A percentile compares a stretch with the other conserved stretches of the same genome.
Conservation (phyloP, 2,113 vertebrate species). For the rat (Rattus norvegicus) region GRCr8 NC_086020.1:206408001-206408500, state of each 20-base stretch:
- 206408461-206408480: neutral
- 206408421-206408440: neutral
- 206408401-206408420: neutral
- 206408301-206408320: neutral
- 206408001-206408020: too few relatives aligned
- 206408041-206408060: too few relatives aligned
- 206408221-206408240: neutral
- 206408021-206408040: too few relatives aligned
- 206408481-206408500: neutral
- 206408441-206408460: neutral
- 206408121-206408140: neutral
- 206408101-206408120: neutral
- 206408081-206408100: neutral
- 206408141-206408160: neutral
- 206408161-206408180: neutral
- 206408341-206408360: neutral
- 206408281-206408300: neutral
- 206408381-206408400: neutral
- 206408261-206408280: neutral
- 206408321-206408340: neutral
- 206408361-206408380: neutral
- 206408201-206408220: neutral
- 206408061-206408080: too few relatives aligned
- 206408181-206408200: neutral
- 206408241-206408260: neutral